These are phyloP conservation scores for Mionectes olivaceus DNA, from an alignment of 2,797 vertebrate genomes.

Conservation along the genomic window DNA sequence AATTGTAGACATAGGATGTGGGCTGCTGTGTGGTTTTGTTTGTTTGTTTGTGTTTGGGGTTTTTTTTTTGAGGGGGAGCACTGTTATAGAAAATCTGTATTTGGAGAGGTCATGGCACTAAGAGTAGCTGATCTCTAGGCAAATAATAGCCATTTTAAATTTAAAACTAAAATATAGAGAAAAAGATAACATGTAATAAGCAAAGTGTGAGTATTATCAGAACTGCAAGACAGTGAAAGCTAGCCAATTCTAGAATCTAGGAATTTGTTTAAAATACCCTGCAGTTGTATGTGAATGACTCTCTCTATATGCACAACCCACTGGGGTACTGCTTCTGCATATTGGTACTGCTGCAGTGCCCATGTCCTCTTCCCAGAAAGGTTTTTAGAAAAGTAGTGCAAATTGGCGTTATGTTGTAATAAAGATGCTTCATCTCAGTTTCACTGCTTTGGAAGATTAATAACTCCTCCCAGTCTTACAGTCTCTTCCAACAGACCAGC, in stretches of 20 bases:
- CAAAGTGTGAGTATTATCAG: not conserved
- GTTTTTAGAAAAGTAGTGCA: not conserved
- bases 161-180: not conserved
- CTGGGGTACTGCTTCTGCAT: rapidly evolving
- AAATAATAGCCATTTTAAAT: constrained; percentile 34
- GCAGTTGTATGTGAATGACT: not conserved
- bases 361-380: not conserved
- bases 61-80: constrained; percentile 22
- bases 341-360: not conserved
- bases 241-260: not conserved
- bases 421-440: not conserved
- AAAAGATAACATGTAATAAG: not conserved
- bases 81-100: constrained; percentile 77
- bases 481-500: not conserved
- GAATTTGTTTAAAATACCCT: not conserved
- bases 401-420: not conserved
- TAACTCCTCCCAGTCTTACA: not conserved
- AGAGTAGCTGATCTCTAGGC: constrained; percentile 31
- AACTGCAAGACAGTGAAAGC: not conserved
- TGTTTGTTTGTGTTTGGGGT: not conserved
- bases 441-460: not conserved
- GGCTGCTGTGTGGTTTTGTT: constrained; percentile 61
- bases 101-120: constrained; percentile 69
- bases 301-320: not conserved
- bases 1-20: constrained; percentile 80